Evolutionary conservation across 1,140 invertebrate genomes (phyloP), one percentile per base, ranked within the genome.

Genomic region (Brachionus calyciflorus): DNA sequence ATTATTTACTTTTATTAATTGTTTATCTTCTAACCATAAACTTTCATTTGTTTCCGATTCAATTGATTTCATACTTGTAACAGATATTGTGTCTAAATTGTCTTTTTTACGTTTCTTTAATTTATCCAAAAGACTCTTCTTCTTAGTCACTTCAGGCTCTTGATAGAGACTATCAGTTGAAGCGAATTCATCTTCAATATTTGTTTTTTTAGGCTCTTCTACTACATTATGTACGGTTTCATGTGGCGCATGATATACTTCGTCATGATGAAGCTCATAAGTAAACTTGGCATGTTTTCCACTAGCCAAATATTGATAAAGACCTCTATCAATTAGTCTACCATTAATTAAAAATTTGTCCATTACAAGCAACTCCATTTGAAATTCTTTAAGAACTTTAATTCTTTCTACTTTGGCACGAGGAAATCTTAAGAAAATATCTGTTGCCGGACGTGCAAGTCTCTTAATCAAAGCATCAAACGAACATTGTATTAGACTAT

Each of bases 271-370:
- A 33, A 60, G 10, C 12, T 60, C 55, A 30, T n/a, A 33, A 17
- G 3, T 7, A n/a, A 60, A 60, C 1, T 19, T 60, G n/a, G 26
- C 55, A 28, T 60, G 55, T 37, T 60, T 60, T 14, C 55, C 55
- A 33, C n/a, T 60, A 3, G 55, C 55, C 30, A 60, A 60, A 60
- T n/a, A 60, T 60, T 60, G 55, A 17, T 33, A 60, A 2, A 60
- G 30, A 60, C 55, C 55, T 17, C 55, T 10, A 17, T 60, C n/a
- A 0, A 4, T 19, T 2, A 60, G 30, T 3, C 30, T 9, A 40
- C 55, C 55, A 60, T 60, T 33, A 19, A 60, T 33, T n/a, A 60
- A 5, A 60, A 60, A 60, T 6, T 60, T 60, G 55, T 60, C 55
- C 26, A 60, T 60, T 0, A 60, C 55, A n/a, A 60, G 30, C 7